These are phyloP conservation scores for Drosophila teissieri DNA, from an alignment of 1,140 invertebrate genomes.

Conservation along the genomic window DNA sequence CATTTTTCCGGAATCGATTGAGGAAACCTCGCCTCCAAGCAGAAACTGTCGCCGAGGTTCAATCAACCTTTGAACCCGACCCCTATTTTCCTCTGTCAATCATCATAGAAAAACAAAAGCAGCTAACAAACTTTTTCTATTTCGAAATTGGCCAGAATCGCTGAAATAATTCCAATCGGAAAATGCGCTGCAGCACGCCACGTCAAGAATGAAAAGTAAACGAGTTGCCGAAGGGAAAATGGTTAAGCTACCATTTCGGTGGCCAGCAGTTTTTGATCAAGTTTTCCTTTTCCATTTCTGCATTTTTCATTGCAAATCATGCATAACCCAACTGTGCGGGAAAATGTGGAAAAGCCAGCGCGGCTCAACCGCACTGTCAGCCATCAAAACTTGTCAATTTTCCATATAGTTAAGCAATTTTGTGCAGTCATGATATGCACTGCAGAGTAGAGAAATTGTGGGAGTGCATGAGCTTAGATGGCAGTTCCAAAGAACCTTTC, in stretches of 20 bases:
- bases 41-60: slow-evolving; percentile 50
- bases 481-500: slow-evolving; percentile 20
- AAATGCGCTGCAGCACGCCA: slow-evolving; percentile 67
- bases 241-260: slow-evolving; percentile 37
- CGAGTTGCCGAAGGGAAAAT: slow-evolving; percentile 27
- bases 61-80: slow-evolving; percentile 38
- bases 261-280: slow-evolving; percentile 56
- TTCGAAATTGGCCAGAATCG: slow-evolving; percentile 72
- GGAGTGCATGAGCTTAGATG: slow-evolving; percentile 11
- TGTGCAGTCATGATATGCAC: slow-evolving; percentile 56
- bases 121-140: slow-evolving; percentile 69
- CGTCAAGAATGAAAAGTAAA: slow-evolving; percentile 50
- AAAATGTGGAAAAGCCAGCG: slow-evolving; percentile 2
- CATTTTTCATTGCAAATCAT: slow-evolving; percentile 65
- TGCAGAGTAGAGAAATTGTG: slow-evolving; percentile 12
- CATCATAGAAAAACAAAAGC: slow-evolving; percentile 24
- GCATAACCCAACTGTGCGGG: slow-evolving; percentile 17
- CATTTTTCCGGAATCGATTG: slow-evolving; percentile 69
- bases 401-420: slow-evolving; percentile 83
- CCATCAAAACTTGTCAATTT: slow-evolving; percentile 79
- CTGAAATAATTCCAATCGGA: slow-evolving; percentile 58
- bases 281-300: slow-evolving; percentile 57
- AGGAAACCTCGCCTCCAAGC: slow-evolving; percentile 11
- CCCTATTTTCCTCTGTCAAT: slow-evolving; percentile 24
- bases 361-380: slow-evolving; percentile 70